phyloP scores from a whole-genome alignment of 2,888 invertebrate species.

The Operophtera brumata region DNA sequence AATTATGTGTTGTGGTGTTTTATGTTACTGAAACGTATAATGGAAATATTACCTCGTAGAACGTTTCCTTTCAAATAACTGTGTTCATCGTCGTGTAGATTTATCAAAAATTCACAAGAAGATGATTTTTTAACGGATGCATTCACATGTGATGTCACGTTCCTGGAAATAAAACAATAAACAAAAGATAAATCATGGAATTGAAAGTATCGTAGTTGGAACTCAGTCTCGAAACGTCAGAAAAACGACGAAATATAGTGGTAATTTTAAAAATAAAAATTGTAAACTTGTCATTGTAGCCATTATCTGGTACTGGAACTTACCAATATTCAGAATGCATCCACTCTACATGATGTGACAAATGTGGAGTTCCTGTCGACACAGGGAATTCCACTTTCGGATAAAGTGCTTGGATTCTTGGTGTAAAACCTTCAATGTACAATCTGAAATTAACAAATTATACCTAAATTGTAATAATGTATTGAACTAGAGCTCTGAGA shows the following conservation, averaged over 20 bases:
- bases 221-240: no score
- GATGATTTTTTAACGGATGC: conserved; percentile 1
- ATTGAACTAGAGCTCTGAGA: no score
- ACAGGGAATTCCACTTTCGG: conserved; percentile 88
- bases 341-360: conserved; percentile 90
- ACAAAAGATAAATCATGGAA: no score
- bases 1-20: no score
- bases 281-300: no score
- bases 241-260: no score
- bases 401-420: conserved; percentile 85
- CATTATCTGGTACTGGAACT: conserved; percentile 11
- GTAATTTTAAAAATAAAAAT: no score
- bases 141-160: neutral
- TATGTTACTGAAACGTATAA: no score
- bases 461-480: no score
- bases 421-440: conserved; percentile 86
- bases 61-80: conserved; percentile 5
- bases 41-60: conserved; percentile 2
- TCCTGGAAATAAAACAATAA: conserved; percentile 1
- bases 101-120: conserved; percentile 7
- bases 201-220: no score
- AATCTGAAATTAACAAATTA: conserved; percentile 70
- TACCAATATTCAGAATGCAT: conserved; percentile 86
- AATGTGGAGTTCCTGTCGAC: conserved; percentile 88
- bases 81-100: conserved; percentile 5